Conservation (phyloP, 2,113 vertebrate species). For the Forbesichthys agassizii region DNA sequence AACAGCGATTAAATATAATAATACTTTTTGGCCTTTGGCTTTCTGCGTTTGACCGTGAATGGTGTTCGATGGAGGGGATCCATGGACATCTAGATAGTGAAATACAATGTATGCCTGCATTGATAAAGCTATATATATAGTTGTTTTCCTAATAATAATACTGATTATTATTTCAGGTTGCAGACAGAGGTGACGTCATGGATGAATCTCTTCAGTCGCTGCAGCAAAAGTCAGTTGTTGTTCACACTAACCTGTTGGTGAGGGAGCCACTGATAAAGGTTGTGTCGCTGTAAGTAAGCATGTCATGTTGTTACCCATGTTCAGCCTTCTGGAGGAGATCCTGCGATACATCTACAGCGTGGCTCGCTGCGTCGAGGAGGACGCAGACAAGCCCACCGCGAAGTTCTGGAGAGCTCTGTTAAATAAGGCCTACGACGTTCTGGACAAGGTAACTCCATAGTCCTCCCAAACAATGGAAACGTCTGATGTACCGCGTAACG, state of each 20-base stretch:
- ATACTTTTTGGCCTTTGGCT: too few relatives aligned
- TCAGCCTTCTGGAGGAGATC: slow-evolving; percentile 87
- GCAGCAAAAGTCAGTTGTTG: slow-evolving; percentile 72
- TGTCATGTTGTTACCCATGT: slow-evolving; percentile 1
- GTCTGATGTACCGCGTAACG: too few relatives aligned
- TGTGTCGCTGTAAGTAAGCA: not conserved
- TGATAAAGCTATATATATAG: not conserved
- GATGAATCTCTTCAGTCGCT: slow-evolving; percentile 61
- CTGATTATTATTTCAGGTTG: slow-evolving; percentile 56
- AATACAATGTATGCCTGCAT: too few relatives aligned
- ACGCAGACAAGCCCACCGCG: slow-evolving; percentile 82
- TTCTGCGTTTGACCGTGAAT: too few relatives aligned
- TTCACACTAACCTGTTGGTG: not conserved
- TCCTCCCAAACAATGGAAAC: not conserved
- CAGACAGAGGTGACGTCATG: slow-evolving; percentile 22
- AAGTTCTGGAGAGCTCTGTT: slow-evolving; percentile 97
- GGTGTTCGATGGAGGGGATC: too few relatives aligned
- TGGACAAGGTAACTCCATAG: slow-evolving; percentile 85
- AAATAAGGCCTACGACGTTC: slow-evolving; percentile 87
- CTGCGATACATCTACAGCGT: slow-evolving; percentile 86
- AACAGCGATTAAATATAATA: too few relatives aligned
- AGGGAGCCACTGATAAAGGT: not conserved
- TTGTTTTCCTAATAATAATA: not conserved
- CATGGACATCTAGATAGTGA: too few relatives aligned
- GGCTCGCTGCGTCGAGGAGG: slow-evolving; percentile 86